These are phyloP conservation scores for Dicranocentrus wangi DNA, from an alignment of 2,888 invertebrate species.

Conservation along the genomic window DNA sequence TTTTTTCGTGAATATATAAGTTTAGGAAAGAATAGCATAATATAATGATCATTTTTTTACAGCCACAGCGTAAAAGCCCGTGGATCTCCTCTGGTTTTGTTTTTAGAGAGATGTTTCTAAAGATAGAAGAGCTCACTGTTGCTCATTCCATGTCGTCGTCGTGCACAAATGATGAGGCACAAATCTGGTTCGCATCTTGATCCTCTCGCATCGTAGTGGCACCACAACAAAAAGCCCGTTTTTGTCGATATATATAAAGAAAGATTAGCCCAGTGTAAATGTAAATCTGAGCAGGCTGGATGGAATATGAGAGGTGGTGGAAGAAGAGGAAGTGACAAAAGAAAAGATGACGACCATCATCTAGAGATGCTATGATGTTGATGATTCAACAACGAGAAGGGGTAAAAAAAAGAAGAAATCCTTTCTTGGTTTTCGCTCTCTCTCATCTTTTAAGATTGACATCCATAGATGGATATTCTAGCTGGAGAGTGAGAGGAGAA, in stretches of 20 bases:
- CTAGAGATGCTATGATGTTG: no score
- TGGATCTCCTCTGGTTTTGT: constrained; percentile 4
- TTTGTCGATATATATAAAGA: no score
- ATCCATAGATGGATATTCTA: constrained; percentile 33
- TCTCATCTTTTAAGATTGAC: constrained; percentile 20
- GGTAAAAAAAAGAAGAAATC: constrained; percentile 31
- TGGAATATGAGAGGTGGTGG: background rate
- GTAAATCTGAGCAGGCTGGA: no score
- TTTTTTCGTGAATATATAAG: no score
- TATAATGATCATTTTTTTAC: no score
- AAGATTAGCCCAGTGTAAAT: no score
- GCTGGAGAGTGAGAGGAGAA: constrained; percentile 15
- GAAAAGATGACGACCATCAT: constrained; percentile 19
- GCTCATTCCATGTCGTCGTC: constrained; percentile 11
- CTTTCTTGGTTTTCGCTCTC: no score
- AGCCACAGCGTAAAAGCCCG: no score
- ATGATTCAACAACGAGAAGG: constrained; percentile 19
- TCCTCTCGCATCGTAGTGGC: background rate
- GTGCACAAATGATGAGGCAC: background rate
- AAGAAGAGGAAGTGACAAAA: constrained; percentile 64
- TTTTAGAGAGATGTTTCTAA: background rate
- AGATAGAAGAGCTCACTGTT: constrained; percentile 21
- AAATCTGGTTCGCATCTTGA: constrained; percentile 24
- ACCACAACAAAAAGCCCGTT: background rate
- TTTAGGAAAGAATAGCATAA: background rate